Evolutionary conservation across 2,797 vertebrate genomes (phyloP), one percentile per base, ranked within the genome.

Genomic region (Limosa lapponica): DNA sequence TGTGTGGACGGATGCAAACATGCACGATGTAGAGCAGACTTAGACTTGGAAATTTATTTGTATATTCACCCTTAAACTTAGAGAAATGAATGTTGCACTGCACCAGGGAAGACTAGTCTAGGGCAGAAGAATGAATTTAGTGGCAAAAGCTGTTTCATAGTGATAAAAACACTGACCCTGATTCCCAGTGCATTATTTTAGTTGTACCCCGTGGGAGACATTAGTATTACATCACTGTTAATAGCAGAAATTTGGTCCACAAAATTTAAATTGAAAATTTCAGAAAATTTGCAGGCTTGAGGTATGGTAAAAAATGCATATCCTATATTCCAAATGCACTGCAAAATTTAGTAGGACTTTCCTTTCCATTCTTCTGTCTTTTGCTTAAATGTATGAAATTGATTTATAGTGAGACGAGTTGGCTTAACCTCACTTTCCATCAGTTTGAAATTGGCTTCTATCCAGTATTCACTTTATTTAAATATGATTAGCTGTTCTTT

Each of bases 1-100:
- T 3, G 10, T 77, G 30, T 36, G 52, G 13, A 49, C 0, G 1
- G 59, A 55, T 85, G 59, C 2, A 2, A 4, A 37, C 1, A 0
- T 55, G 51, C 48, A 36, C 39, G n/a, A 37, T 36, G 25, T 48
- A 48, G 36, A 77, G 18, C 43, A 59, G 36, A 39, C 13, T 51
- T 61, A 59, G 44, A n/a, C 52, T 30, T 49, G 30, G 34, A 51
- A 81, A 86, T 8, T 49, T 7, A 41, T 58, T 32, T 70, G 8
- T 62, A 19, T 59, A 44, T n/a, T 85, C 32, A 30, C 30, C 10
- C 32, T 74, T 65, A 66, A 62, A 32, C 41, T 41, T 37, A 8
- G 73, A 66, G 25, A 87, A 65, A 77, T 39, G 4, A 48, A 69
- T 22, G 13, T 64, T 83, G 43, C 25, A 55, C 6, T 39, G 44